Conservation (phyloP, 2,113 vertebrate genomes). For the Poicephalus gulielmi region DNA sequence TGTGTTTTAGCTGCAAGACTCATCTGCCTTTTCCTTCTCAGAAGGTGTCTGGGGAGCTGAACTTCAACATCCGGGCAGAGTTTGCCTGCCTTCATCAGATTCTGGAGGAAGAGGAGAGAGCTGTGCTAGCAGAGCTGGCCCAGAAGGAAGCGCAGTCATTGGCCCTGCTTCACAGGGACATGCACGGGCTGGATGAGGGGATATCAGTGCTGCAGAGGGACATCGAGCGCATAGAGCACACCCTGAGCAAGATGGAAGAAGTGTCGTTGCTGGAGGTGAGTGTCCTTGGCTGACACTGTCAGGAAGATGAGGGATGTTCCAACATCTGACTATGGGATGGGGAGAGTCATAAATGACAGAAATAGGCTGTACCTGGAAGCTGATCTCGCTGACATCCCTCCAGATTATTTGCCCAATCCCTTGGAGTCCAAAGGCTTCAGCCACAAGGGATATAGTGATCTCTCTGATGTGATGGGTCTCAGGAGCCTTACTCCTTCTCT, state of each 20-base stretch:
- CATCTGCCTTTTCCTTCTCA: background rate
- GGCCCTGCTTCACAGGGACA: constrained; percentile 63
- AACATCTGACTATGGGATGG: background rate
- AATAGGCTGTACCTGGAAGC: background rate
- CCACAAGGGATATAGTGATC: background rate
- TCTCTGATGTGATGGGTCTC: background rate
- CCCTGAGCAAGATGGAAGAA: constrained; percentile 34
- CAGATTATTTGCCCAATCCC: background rate
- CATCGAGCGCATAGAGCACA: constrained; percentile 49
- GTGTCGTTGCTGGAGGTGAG: constrained; percentile 72
- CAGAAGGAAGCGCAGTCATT: constrained; percentile 69
- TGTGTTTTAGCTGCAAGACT: background rate
- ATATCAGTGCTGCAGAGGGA: constrained; percentile 69
- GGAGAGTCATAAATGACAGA: background rate
- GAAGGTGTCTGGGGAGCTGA: constrained; percentile 70
- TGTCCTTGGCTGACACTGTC: background rate
- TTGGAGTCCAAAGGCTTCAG: background rate
- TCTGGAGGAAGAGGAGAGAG: constrained; percentile 77
- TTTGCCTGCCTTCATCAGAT: constrained; percentile 80
- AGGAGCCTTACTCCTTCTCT: background rate
- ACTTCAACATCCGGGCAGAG: constrained; percentile 72
- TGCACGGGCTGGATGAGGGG: constrained; percentile 56
- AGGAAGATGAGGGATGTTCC: background rate
- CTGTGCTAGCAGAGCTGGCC: constrained; percentile 73
- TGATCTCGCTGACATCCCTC: background rate